These are phyloP conservation scores for Rhogogaster chlorosoma DNA, from an alignment of 2,888 invertebrate species.

Conservation along the genomic window DNA sequence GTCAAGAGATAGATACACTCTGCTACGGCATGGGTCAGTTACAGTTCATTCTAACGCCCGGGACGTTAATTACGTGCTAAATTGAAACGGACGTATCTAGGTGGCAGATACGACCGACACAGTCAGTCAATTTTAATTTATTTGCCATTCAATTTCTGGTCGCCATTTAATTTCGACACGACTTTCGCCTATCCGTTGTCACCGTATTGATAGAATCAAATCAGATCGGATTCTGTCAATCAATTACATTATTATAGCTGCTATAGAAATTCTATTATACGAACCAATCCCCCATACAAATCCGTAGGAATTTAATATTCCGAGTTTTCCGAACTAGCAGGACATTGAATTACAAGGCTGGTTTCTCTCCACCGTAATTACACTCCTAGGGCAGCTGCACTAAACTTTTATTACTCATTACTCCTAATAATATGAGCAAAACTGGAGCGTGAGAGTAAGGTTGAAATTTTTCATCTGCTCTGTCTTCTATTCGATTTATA, in stretches of 20 bases:
- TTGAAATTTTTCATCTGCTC: not conserved
- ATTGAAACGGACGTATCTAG: constrained; percentile 44
- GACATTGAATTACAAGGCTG: not conserved
- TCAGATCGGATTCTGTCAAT: not conserved
- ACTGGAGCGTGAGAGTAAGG: constrained; percentile 5
- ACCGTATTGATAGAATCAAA: not conserved
- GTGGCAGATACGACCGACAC: not conserved
- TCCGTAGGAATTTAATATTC: not conserved
- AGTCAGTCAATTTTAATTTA: constrained; percentile 24
- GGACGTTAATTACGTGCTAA: constrained; percentile 38
- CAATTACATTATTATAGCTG: not conserved
- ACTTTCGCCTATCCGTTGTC: constrained; percentile 13
- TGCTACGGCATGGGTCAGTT: not conserved
- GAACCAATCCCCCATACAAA: not conserved
- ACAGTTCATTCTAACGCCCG: not conserved
- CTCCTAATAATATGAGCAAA: not conserved
- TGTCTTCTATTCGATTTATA: not conserved
- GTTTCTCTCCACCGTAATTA: not conserved
- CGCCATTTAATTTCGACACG: not conserved
- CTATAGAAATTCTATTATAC: not conserved
- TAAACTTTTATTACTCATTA: not conserved
- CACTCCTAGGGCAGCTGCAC: not conserved
- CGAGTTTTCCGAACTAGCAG: not conserved
- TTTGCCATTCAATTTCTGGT: constrained; percentile 21
- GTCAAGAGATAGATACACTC: not conserved